A percentile compares a stretch with the other conserved stretches of the same genome.
phyloP scores from a whole-genome alignment of 1,140 invertebrate genomes.

The Caligus rogercresseyi region DNA sequence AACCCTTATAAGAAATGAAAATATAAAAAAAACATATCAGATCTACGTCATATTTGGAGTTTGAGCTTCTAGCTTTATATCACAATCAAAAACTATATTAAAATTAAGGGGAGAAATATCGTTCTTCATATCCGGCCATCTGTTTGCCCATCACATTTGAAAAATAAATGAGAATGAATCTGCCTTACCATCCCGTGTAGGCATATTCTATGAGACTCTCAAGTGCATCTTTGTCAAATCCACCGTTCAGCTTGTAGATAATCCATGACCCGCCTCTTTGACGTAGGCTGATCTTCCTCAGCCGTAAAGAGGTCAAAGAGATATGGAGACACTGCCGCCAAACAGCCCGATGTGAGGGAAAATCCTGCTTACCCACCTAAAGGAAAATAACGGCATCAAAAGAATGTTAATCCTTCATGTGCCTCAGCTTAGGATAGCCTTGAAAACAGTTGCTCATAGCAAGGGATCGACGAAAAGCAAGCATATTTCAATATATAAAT shows the following conservation, averaged over 20 bases:
- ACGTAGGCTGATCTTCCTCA: slow-evolving; percentile 32
- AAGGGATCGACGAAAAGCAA: too few species aligned
- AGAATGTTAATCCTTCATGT: neutral
- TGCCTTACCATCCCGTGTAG: slow-evolving; percentile 49
- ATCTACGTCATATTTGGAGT: too few species aligned
- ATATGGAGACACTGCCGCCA: slow-evolving; percentile 54
- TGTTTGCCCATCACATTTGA: too few species aligned
- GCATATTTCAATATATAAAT: neutral
- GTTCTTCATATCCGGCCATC: too few species aligned
- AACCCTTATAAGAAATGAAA: too few species aligned
- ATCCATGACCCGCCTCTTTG: slow-evolving; percentile 26
- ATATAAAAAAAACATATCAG: too few species aligned
- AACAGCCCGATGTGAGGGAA: slow-evolving; percentile 54
- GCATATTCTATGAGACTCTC: slow-evolving; percentile 56
- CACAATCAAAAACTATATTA: too few species aligned
- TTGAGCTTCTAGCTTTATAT: too few species aligned
- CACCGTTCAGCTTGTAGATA: slow-evolving; percentile 47
- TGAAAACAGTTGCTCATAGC: neutral
- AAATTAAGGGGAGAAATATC: too few species aligned
- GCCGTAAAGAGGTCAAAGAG: slow-evolving; percentile 54
- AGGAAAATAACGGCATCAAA: slow-evolving; percentile 19
- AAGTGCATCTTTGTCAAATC: slow-evolving; percentile 45
- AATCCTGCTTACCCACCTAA: slow-evolving; percentile 47
- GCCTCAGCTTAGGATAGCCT: neutral
- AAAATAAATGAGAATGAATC: too few species aligned